Evolutionary conservation across 2,797 vertebrate genomes (phyloP), one percentile per base, ranked within the genome.

Genomic region (Cyclura pinguis): DNA sequence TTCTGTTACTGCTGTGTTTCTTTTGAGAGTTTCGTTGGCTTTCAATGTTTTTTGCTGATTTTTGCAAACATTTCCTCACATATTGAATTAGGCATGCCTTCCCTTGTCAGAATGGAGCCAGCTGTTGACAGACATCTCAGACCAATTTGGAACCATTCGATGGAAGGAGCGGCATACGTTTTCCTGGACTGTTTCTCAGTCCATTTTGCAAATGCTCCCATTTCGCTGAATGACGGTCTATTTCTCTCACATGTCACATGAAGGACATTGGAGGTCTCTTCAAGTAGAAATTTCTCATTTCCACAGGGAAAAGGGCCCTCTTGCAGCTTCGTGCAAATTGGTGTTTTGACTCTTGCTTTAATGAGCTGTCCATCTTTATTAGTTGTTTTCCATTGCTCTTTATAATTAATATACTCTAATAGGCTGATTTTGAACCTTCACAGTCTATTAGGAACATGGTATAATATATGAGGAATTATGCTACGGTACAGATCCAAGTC

Each of bases 321-420:
- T 38, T 42, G 35, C 47, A 62, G 32, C 9, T 82, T 73, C 38
- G 80, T 85, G 14, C n/a, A 27, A 8, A 4, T 59, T 1, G 0
- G 22, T 86, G 27, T 80, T 89, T 64, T 74, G 0, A 74, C 74
- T 80, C 4, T 86, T n/a, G 35, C 22, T 38, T 86, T 77, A 86
- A 89, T 86, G 78, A 89, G 50, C 84, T 86, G 78, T 83, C 57
- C 38, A 69, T 86, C 88, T 35, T 89, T 76, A 78, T 92, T 89
- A 83, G 50, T 82, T 1, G 22, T 27, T 86, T 76, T 86, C 57
- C 59, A 83, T 92, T 83, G 89, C 69, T 83, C 29, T 47, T 83
- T 67, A 77, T 64, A 69, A 76, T 29, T 82, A 59, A 76, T 7
- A 42, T 76, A 62, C 24, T 80, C 55, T 35, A 42, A 57, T 86